Conservation (phyloP, 2,113 vertebrate species). For the Saccopteryx bilineata region DNA sequence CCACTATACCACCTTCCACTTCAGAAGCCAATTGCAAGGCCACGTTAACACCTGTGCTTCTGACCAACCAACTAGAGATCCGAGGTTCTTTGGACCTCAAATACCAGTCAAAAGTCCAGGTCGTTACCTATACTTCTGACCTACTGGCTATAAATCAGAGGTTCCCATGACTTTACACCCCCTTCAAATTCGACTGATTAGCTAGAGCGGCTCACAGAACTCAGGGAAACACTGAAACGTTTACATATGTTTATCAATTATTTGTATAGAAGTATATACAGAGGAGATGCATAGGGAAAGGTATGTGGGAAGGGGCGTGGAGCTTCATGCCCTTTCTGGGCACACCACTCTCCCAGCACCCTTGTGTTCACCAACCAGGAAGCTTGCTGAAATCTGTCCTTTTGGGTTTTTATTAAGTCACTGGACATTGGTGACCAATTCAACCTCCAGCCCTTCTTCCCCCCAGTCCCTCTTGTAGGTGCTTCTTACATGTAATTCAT, state of each 20-base stretch:
- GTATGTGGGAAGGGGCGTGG: background rate
- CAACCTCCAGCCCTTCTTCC: background rate
- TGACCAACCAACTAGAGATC: background rate
- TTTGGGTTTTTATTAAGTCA: background rate
- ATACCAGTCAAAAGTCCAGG: no score
- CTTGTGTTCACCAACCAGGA: background rate
- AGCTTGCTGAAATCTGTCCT: background rate
- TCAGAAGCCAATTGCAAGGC: background rate
- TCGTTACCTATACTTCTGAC: background rate
- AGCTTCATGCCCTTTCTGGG: background rate
- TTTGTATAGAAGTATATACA: background rate
- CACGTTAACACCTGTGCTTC: background rate
- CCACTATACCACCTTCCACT: background rate
- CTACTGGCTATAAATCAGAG: background rate
- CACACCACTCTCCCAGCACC: background rate
- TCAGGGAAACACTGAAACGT: background rate
- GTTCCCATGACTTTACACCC: background rate
- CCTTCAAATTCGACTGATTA: background rate
- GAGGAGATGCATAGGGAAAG: background rate
- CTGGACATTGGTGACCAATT: background rate
- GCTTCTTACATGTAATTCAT: slow-evolving; percentile 76
- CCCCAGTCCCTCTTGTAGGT: slow-evolving; percentile 14
- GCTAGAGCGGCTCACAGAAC: background rate
- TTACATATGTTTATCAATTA: background rate
- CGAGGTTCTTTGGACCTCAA: background rate